These are phyloP conservation scores for Lasioglossum zephyrum DNA, from an alignment of 2,888 invertebrate genomes.

Conservation along the genomic window DNA sequence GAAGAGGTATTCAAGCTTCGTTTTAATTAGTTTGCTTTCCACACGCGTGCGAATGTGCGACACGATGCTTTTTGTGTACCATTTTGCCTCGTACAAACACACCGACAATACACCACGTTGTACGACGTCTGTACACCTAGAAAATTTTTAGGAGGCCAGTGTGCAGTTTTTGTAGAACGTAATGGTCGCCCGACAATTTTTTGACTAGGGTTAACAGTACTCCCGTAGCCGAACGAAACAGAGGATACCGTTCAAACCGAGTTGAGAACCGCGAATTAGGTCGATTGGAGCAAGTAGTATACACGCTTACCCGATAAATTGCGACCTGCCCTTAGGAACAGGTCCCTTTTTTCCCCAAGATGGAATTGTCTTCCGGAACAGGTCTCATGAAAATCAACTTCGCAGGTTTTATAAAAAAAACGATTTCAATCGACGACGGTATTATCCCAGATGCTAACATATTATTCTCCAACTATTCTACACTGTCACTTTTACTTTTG, in stretches of 20 bases:
- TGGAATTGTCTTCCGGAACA: too few species aligned
- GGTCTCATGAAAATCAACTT: too few species aligned
- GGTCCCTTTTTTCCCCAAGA: too few species aligned
- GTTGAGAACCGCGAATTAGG: slow-evolving; percentile 41
- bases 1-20: slow-evolving; percentile 19
- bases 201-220: slow-evolving; percentile 56
- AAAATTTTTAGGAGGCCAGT: slow-evolving; percentile 36
- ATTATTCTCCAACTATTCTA: too few species aligned
- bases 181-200: slow-evolving; percentile 34
- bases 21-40: slow-evolving; percentile 36
- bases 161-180: slow-evolving; percentile 44
- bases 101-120: slow-evolving; percentile 32
- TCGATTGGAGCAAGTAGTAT: slow-evolving; percentile 45
- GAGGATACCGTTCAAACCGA: slow-evolving; percentile 32
- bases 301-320: slow-evolving; percentile 36
- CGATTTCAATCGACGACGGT: too few species aligned
- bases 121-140: slow-evolving; percentile 27
- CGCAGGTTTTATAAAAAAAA: too few species aligned
- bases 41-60: slow-evolving; percentile 32
- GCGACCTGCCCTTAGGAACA: background rate
- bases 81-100: slow-evolving; percentile 44
- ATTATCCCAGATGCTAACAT: too few species aligned
- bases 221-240: slow-evolving; percentile 43
- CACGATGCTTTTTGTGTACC: slow-evolving; percentile 47
- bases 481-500: too few species aligned